A percentile compares a stretch with the other conserved stretches of the same genome.
Conservation (phyloP, 2,888 invertebrate species). For the Melieria omissa region DNA sequence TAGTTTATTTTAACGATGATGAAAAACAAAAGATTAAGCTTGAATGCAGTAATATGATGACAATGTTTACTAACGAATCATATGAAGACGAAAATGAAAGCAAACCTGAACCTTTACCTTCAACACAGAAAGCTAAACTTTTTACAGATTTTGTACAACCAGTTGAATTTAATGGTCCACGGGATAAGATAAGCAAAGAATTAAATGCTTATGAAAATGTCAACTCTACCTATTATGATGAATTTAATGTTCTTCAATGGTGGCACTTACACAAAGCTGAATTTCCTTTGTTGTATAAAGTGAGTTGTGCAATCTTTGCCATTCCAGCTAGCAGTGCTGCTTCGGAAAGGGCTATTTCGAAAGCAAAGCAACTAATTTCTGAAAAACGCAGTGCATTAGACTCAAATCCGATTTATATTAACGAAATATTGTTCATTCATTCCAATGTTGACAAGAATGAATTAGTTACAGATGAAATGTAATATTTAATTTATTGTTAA, state of each 20-base stretch:
- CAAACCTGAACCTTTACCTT: slow-evolving; percentile 19
- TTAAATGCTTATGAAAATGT: slow-evolving; percentile 33
- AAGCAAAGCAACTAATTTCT: slow-evolving; percentile 35
- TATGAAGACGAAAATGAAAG: slow-evolving; percentile 5
- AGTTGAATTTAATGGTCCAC: slow-evolving; percentile 6
- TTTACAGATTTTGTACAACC: slow-evolving; percentile 37
- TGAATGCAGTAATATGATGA: slow-evolving; percentile 40
- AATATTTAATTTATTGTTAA: too few relatives aligned
- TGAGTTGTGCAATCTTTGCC: slow-evolving; percentile 41
- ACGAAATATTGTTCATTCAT: slow-evolving; percentile 41
- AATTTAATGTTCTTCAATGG: slow-evolving; percentile 38
- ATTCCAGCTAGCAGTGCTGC: slow-evolving; percentile 37
- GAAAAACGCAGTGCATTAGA: slow-evolving; percentile 27
- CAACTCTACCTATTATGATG: slow-evolving; percentile 25
- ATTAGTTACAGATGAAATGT: too few relatives aligned
- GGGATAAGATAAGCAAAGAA: slow-evolving; percentile 30
- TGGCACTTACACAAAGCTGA: slow-evolving; percentile 30
- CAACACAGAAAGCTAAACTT: slow-evolving; percentile 20
- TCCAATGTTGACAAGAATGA: background rate
- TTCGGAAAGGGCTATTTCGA: slow-evolving; percentile 37
- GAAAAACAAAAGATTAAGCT: slow-evolving; percentile 34
- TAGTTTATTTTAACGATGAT: slow-evolving; percentile 33
- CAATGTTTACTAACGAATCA: slow-evolving; percentile 17
- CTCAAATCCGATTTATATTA: slow-evolving; percentile 24
- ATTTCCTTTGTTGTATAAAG: slow-evolving; percentile 41